phyloP scores from a whole-genome alignment of 30 jellyfish, hydroid and myxozoan species.

The Aurelia aurita region DNA sequence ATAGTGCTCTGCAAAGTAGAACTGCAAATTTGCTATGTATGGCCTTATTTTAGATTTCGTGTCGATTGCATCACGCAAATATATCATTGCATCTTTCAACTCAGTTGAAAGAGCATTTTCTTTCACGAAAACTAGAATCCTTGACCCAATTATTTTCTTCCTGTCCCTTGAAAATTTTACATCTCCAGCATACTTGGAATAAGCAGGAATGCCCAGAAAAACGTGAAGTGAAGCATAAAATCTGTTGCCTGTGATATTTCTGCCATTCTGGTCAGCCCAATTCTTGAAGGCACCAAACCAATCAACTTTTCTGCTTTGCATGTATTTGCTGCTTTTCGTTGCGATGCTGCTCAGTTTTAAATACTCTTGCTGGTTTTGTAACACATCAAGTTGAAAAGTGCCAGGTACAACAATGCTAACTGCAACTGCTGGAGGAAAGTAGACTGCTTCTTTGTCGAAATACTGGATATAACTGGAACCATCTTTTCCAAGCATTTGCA shows the following conservation, averaged over 20 bases:
- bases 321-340: background rate
- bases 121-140: conserved; percentile 24
- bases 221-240: conserved; percentile 11
- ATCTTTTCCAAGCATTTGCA: conserved; percentile 70
- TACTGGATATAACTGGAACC: conserved; percentile 64
- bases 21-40: conserved; percentile 17
- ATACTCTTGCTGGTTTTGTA: conserved; percentile 21
- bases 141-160: conserved; percentile 6
- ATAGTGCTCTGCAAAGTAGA: conserved; percentile 53
- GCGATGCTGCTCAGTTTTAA: conserved; percentile 26
- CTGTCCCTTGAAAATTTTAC: background rate
- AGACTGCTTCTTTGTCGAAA: conserved; percentile 36
- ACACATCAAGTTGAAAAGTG: background rate
- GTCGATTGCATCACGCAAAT: conserved; percentile 17
- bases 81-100: conserved; percentile 29
- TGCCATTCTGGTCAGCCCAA: conserved; percentile 28
- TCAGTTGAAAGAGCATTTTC: background rate
- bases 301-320: conserved; percentile 6
- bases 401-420: conserved; percentile 66
- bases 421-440: conserved; percentile 41
- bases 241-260: conserved; percentile 6
- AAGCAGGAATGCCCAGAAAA: conserved; percentile 22
- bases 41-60: conserved; percentile 7
- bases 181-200: conserved; percentile 6
- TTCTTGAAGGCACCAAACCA: conserved; percentile 54